Evolutionary conservation across 2,113 vertebrate species (phyloP).

Genomic region (Vombatus ursinus): DNA sequence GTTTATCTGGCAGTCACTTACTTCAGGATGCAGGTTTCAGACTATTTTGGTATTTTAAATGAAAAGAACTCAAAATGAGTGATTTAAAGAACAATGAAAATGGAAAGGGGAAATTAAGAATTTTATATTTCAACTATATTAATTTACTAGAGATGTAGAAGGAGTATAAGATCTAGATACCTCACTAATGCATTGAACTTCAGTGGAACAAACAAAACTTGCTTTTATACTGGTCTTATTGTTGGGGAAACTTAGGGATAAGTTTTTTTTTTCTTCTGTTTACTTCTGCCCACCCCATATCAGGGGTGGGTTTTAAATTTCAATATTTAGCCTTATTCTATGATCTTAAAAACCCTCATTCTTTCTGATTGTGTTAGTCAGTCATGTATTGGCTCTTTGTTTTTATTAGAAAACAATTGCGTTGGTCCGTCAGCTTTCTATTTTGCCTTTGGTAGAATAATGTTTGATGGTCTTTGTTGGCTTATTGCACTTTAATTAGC

Average conservation of each 20-base stretch:
- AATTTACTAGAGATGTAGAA: slow-evolving; percentile 19
- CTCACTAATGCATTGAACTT: not conserved
- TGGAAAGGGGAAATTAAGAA: slow-evolving; percentile 19
- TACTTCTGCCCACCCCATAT: not conserved
- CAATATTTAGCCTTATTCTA: slow-evolving; percentile 38
- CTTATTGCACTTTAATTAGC: slow-evolving; percentile 76
- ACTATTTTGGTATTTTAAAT: not conserved
- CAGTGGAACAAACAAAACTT: not conserved
- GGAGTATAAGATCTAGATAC: slow-evolving; percentile 4
- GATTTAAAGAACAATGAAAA: slow-evolving; percentile 9
- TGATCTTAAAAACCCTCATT: slow-evolving; percentile 21
- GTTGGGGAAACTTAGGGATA: not conserved
- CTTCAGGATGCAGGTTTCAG: not conserved
- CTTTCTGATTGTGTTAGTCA: not conserved
- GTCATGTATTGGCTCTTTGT: not conserved
- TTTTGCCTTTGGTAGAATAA: slow-evolving; percentile 64
- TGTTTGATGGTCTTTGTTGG: slow-evolving; percentile 61
- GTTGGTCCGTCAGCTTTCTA: slow-evolving; percentile 68
- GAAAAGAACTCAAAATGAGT: not conserved
- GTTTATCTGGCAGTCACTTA: slow-evolving; percentile 26
- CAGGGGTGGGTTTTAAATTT: slow-evolving; percentile 49
- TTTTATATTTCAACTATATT: slow-evolving; percentile 51
- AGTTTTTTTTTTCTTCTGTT: not conserved
- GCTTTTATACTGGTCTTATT: not conserved
- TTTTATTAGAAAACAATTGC: slow-evolving; percentile 61